phyloP scores from a whole-genome alignment of 2,113 vertebrate genomes.

The Climacteris rufus region DNA sequence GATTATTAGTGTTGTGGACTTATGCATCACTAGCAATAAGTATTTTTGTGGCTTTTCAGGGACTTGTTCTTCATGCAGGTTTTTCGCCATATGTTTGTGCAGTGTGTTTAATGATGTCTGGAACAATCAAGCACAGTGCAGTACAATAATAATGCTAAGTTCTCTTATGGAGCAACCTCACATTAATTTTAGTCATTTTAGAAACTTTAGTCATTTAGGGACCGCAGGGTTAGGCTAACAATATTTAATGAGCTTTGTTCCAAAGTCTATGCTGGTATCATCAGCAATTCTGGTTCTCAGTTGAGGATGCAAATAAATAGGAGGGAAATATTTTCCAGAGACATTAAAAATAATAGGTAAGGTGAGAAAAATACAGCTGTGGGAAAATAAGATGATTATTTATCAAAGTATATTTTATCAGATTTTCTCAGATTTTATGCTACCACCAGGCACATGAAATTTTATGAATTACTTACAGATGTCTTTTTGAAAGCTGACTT shows the following conservation, averaged over 20 bases:
- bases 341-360: not conserved
- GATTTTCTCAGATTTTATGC: not conserved
- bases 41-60: not conserved
- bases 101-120: not conserved
- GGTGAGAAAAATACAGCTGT: not conserved
- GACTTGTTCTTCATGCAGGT: not conserved
- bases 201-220: not conserved
- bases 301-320: not conserved
- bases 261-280: not conserved
- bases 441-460: not conserved
- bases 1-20: not conserved
- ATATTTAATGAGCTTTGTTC: not conserved
- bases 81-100: not conserved
- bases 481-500: conserved; percentile 5
- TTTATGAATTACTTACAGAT: not conserved
- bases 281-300: not conserved
- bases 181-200: not conserved
- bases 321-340: not conserved
- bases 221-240: not conserved
- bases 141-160: not conserved
- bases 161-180: not conserved
- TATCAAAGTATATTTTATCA: not conserved
- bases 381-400: not conserved
- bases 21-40: not conserved
- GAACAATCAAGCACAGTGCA: not conserved